phyloP scores from a whole-genome alignment of 2,113 vertebrate species.

The Istiophorus platypterus region DNA sequence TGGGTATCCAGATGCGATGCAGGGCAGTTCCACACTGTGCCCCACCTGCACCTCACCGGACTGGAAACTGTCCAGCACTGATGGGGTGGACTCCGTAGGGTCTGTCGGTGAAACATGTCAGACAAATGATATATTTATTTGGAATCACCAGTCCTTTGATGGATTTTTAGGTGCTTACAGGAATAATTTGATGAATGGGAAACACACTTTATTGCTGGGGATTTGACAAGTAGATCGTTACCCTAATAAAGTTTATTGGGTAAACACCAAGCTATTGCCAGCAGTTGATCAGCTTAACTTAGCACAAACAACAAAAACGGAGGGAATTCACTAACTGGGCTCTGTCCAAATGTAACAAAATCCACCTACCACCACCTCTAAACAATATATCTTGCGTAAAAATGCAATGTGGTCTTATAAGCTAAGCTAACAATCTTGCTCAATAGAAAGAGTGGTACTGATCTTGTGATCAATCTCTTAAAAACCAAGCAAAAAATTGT shows the following conservation, averaged over 20 bases:
- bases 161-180: background rate
- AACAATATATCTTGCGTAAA: background rate
- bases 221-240: background rate
- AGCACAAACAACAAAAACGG: background rate
- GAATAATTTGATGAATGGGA: background rate
- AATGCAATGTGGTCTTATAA: background rate
- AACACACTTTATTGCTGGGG: background rate
- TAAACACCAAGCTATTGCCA: background rate
- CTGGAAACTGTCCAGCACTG: conserved; percentile 96
- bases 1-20: conserved; percentile 95
- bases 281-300: background rate
- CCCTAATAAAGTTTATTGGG: background rate
- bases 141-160: background rate
- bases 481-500: background rate
- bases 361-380: background rate
- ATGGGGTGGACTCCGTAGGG: conserved; percentile 94
- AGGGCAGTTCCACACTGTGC: conserved; percentile 92
- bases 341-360: background rate
- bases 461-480: background rate
- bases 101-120: conserved; percentile 79
- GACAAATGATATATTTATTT: background rate
- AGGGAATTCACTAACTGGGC: background rate
- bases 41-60: conserved; percentile 92
- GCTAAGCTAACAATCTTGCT: background rate
- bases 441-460: background rate